These are phyloP conservation scores for Cyprinella venusta DNA, from an alignment of 2,797 vertebrate species.

Conservation along the genomic window DNA sequence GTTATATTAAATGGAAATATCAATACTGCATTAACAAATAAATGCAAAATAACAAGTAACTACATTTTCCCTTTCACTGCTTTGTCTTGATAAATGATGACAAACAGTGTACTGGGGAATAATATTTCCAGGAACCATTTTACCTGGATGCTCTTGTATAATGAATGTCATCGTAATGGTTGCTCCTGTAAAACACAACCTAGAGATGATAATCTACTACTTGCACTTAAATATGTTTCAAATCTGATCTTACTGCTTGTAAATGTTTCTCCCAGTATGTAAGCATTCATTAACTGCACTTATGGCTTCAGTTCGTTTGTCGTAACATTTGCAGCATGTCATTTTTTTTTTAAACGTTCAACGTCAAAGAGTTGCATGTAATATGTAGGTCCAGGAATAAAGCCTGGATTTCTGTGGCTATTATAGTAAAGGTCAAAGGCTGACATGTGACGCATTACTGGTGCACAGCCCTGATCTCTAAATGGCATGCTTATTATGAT, in stretches of 20 bases:
- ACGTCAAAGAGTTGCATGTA: constrained; percentile 12
- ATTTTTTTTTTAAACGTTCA: not conserved
- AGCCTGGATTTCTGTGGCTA: constrained; percentile 28
- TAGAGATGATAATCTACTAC: constrained; percentile 17
- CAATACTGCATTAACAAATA: constrained; percentile 2
- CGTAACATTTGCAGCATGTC: constrained; percentile 6
- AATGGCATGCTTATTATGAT: constrained; percentile 40
- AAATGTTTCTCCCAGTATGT: constrained; percentile 9
- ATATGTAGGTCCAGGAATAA: constrained; percentile 11
- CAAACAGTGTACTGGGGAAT: not conserved
- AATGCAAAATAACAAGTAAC: not conserved
- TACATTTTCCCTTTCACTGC: not conserved
- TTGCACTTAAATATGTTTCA: not conserved
- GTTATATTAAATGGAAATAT: not conserved
- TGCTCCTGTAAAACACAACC: not conserved
- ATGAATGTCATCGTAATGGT: not conserved
- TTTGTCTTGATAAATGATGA: constrained; percentile 1
- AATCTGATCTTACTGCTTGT: constrained; percentile 7
- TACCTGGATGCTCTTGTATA: not conserved
- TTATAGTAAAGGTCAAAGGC: constrained; percentile 33
- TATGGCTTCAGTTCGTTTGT: constrained; percentile 14
- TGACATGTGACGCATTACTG: constrained; percentile 30
- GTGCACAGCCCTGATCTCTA: constrained; percentile 17
- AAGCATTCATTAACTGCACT: constrained; percentile 28
- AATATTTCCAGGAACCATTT: not conserved